These are phyloP conservation scores for Plotosus lineatus DNA, from an alignment of 2,113 vertebrate species.

Conservation along the genomic window DNA sequence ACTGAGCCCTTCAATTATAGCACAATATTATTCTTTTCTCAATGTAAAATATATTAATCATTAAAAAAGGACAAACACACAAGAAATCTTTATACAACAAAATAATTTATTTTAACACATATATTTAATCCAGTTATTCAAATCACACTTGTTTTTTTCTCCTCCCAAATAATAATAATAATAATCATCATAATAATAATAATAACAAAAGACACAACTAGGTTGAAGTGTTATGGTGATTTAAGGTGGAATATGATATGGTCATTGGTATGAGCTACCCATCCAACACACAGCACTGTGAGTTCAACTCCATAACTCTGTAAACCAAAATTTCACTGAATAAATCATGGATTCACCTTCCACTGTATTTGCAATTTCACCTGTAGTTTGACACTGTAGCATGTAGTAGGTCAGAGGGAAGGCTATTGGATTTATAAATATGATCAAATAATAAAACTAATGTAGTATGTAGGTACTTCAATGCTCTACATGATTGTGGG, in stretches of 20 bases:
- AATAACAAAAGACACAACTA: constrained; percentile 60
- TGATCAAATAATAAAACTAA: not conserved
- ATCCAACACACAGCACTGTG: constrained; percentile 38
- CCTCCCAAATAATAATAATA: constrained; percentile 9
- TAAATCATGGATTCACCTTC: constrained; percentile 39
- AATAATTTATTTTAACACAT: constrained; percentile 78
- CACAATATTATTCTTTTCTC: not conserved
- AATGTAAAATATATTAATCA: not conserved
- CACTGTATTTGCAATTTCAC: not conserved
- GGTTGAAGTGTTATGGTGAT: constrained; percentile 53
- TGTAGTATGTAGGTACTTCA: no score
- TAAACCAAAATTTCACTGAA: not conserved
- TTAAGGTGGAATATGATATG: constrained; percentile 38
- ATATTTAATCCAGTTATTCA: constrained; percentile 64
- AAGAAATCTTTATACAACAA: constrained; percentile 66
- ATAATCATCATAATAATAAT: constrained; percentile 11
- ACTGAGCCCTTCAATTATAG: not conserved
- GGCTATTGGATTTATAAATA: constrained; percentile 14
- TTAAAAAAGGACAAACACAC: not conserved
- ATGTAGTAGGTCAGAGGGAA: not conserved
- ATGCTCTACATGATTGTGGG: not conserved
- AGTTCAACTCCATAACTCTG: constrained; percentile 10
- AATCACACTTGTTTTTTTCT: constrained; percentile 62
- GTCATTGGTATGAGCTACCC: constrained; percentile 29
- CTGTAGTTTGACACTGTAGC: not conserved